phyloP scores from a whole-genome alignment of 2,797 vertebrate species.

The Hapalemur alaotrensis region DNA sequence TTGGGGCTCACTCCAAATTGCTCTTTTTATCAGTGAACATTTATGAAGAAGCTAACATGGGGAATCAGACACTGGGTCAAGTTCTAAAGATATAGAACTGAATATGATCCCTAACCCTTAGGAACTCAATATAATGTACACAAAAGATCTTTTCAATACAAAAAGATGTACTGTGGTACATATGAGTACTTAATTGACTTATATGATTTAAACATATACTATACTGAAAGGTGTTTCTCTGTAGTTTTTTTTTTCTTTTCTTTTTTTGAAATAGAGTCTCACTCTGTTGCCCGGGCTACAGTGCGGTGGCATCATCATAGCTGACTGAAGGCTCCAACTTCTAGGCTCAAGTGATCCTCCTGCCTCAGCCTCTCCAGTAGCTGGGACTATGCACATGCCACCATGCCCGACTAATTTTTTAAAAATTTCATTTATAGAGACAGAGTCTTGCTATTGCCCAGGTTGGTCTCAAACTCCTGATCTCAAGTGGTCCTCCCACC shows the following conservation, averaged over 20 bases:
- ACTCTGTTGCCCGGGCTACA: neutral
- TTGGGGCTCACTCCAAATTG: neutral
- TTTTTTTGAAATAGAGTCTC: neutral
- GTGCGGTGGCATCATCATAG: neutral
- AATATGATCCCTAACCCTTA: neutral
- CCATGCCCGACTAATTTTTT: neutral
- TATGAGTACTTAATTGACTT: neutral
- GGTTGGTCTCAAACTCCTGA: neutral
- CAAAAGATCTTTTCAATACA: neutral
- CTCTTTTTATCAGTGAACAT: neutral
- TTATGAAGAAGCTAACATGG: neutral
- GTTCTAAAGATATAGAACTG: neutral
- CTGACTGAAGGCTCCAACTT: neutral
- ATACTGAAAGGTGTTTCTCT: constrained; percentile 15
- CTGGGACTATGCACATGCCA: neutral
- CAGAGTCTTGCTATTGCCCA: neutral
- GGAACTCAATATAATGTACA: neutral
- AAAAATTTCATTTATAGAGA: no score
- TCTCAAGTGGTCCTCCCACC: neutral
- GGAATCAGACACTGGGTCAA: neutral
- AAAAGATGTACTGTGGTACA: neutral
- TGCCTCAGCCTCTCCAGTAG: neutral
- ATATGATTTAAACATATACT: neutral
- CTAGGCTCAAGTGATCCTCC: neutral
- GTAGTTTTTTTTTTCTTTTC: neutral